Evolutionary conservation across 2,113 vertebrate species (phyloP), one percentile per base, ranked within the genome.

Genomic region (Lycocorax pyrrhopterus): DNA sequence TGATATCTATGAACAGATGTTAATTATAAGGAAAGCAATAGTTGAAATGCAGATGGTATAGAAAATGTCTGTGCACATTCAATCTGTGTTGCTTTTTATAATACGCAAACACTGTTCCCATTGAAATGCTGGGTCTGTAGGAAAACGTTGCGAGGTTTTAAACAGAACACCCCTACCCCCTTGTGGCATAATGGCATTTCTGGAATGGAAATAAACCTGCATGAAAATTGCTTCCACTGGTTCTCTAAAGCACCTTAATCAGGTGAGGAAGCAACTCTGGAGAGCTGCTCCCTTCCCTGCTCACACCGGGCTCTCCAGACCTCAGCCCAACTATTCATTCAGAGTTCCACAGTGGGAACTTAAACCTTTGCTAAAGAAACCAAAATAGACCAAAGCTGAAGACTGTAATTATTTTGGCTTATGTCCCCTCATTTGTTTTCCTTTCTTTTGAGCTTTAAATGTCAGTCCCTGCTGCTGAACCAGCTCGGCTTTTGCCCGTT

Each of bases 151-250:
- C 7, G 56, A 94, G 96, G 74, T 87, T 90, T 97, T 97, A 77
- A 92, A 94, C 95, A 98, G 97, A 98, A 13, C 97, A 93, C 83
- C 97, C 97, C 96, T 97, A 98, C 97, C 97, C 98, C 98, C 97
- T 98, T 98, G 97, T 98, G 98, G 97, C 85, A 96, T 78, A 96
- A 93, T 94, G 93, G 46, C 84, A 95, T 89, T 96, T 96, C 44
- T 91, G 87, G 97, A 96, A 89, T 62, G 83, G 93, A 94, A 95
- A 96, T 91, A 78, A 94, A 91, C 49, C 53, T 23, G 3, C 86
- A 67, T 60, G 44, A 87, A 67, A 96, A 82, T n/a, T 90, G 17
- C 37, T 95, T 74, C 71, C 51, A 59, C 43, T 80, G 85, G 39
- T 84, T 83, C 90, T 66, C 71, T 68, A 84, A 95, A 93, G 13